Conservation (phyloP, 2,888 invertebrate species). For the Achlya flavicornis region DNA sequence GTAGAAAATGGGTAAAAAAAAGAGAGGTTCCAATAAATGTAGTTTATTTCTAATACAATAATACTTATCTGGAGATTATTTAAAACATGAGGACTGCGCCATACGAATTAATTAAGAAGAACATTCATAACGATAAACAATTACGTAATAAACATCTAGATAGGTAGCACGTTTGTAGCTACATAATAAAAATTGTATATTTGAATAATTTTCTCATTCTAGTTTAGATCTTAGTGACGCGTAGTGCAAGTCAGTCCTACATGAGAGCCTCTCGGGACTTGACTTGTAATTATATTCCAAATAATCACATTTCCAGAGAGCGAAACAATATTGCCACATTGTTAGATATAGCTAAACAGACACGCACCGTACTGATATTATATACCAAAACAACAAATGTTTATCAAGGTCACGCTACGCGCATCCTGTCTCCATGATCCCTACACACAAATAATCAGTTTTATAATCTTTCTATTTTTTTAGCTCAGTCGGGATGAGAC, state of each 20-base stretch:
- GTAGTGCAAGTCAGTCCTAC: not conserved
- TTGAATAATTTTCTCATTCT: not conserved
- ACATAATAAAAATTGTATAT: not conserved
- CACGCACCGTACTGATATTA: not conserved
- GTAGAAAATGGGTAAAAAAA: slow-evolving; percentile 29
- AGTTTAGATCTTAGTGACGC: not conserved
- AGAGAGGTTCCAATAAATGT: slow-evolving; percentile 62
- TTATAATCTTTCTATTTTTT: not conserved
- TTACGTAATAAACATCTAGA: slow-evolving; percentile 28
- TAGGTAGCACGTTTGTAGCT: slow-evolving; percentile 25
- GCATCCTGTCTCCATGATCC: not conserved
- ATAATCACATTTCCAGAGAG: slow-evolving; percentile 2
- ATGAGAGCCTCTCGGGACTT: not conserved
- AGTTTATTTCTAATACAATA: slow-evolving; percentile 69
- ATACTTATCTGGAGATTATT: slow-evolving; percentile 66
- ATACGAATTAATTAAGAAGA: slow-evolving; percentile 36
- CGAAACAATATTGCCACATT: not conserved
- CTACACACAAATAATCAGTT: not conserved
- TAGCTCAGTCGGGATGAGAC: not conserved
- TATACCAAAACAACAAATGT: not conserved
- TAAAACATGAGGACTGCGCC: slow-evolving; percentile 40
- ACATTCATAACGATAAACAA: slow-evolving; percentile 37
- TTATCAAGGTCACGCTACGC: not conserved
- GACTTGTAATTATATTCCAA: not conserved
- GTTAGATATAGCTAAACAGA: not conserved